Conservation (phyloP, 2,113 vertebrate genomes). For the Psephotus haematonotus region DNA sequence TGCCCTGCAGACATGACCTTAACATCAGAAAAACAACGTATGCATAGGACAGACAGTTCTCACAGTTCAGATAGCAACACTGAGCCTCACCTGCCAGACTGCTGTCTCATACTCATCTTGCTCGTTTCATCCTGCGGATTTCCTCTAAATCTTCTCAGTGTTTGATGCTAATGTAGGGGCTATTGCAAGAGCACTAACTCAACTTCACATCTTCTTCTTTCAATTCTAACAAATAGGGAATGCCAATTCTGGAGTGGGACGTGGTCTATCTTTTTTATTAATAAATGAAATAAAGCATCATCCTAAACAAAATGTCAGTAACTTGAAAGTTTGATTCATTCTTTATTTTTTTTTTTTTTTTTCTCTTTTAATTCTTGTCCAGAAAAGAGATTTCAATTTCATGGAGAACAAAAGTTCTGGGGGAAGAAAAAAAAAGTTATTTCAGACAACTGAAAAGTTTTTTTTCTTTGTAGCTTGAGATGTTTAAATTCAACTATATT, state of each 20-base stretch:
- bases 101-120: background rate
- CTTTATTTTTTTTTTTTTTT: background rate
- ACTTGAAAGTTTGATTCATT: background rate
- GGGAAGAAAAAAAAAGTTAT: accelerated
- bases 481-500: background rate
- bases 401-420: background rate
- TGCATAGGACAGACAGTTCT: accelerated
- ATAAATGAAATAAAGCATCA: background rate
- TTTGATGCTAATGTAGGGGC: background rate
- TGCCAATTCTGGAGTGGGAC: background rate
- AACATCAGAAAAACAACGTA: background rate
- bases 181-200: background rate
- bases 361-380: background rate
- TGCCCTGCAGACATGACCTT: background rate
- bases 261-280: background rate
- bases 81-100: background rate
- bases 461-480: background rate
- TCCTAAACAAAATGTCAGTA: background rate
- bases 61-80: background rate
- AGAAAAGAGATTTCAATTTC: background rate
- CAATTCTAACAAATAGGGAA: background rate
- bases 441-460: background rate
- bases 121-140: background rate
- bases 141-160: background rate
- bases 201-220: background rate